Base-by-base conservation (phyloP, 2,113 vertebrate genomes). In the Anarhynchus alexandrinus region DNA sequence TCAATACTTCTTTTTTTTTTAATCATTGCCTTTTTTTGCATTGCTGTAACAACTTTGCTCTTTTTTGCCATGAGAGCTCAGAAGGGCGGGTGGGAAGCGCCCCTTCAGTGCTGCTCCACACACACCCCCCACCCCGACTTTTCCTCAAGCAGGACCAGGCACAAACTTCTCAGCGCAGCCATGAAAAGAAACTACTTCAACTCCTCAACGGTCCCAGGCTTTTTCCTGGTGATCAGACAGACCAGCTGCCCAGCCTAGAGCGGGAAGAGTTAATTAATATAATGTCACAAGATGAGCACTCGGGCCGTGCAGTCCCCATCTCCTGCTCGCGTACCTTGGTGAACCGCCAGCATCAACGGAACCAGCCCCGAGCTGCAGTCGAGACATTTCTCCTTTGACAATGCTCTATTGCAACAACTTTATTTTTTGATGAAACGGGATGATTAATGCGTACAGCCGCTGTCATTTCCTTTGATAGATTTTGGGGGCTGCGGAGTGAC, bases 371-470 rank as follows among this genome's bases (percentile, higher is more conserved):
- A 86, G 81, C 43, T 17, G 42, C 71, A 93, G 93, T 58, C 8
- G 27, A 94, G 91, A 69, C 82, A 54, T 70, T 95, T 79, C 67
- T 89, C 93, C 91, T 69, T 38, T 86, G 83, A 88, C 96, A 94
- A 84, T 20, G 27, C 78, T 84, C 65, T 61, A 7, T 15, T 89
- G 77, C 77, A 89, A 88, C 82, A 91, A 90, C 93, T 97, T 97
- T 66, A 97, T 96, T 96, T 80, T 80, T 80, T 90, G 90, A 94
- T 88, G 85, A 78, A 88, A 55, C 15, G 0, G 6, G 77, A 91
- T 96, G 96, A 97, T 96, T 95, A 94, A 96, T 96, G 96, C 94
- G 96, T 85, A 95, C 90, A 94, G 96, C 40, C 6, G 2, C 89
- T 97, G 96, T 96, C 96, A 88, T 59, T 74, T 79, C 54, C 69